phyloP scores from a whole-genome alignment of 1,140 invertebrate genomes.

The Saxidomus purpurata region DNA sequence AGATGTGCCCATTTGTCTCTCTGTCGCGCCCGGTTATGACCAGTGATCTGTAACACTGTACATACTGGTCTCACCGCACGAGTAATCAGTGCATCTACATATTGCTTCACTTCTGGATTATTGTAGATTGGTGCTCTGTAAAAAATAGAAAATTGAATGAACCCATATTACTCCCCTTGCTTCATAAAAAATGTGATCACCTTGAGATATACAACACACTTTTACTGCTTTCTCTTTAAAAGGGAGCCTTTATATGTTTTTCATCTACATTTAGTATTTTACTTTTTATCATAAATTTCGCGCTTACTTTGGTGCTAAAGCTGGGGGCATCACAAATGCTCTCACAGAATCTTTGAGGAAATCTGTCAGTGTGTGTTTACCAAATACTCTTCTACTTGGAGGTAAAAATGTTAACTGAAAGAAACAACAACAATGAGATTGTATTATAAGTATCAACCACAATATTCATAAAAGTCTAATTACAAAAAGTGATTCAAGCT shows the following conservation, averaged over 20 bases:
- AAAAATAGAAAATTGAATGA: neutral
- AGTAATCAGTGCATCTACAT: slow-evolving; percentile 95
- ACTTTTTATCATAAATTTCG: too few relatives aligned
- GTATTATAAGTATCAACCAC: too few relatives aligned
- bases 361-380: slow-evolving; percentile 89
- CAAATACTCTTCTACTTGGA: slow-evolving; percentile 84
- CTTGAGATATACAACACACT: too few relatives aligned
- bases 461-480: too few relatives aligned
- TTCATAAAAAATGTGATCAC: too few relatives aligned
- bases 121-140: slow-evolving; percentile 82
- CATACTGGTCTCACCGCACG: slow-evolving; percentile 96
- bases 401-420: slow-evolving; percentile 84
- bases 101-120: slow-evolving; percentile 91
- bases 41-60: slow-evolving; percentile 95
- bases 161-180: too few relatives aligned
- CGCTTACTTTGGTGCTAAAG: slow-evolving; percentile 90
- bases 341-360: slow-evolving; percentile 94
- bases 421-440: neutral
- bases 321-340: slow-evolving; percentile 95
- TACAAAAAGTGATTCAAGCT: neutral
- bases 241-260: too few relatives aligned
- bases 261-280: too few relatives aligned
- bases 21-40: slow-evolving; percentile 97
- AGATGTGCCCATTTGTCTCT: slow-evolving; percentile 96
- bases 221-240: too few relatives aligned